Evolutionary conservation across 2,113 vertebrate species (phyloP), one percentile per base, ranked within the genome.

Genomic region (western clawed frog (Xenopus tropicalis)): DNA sequence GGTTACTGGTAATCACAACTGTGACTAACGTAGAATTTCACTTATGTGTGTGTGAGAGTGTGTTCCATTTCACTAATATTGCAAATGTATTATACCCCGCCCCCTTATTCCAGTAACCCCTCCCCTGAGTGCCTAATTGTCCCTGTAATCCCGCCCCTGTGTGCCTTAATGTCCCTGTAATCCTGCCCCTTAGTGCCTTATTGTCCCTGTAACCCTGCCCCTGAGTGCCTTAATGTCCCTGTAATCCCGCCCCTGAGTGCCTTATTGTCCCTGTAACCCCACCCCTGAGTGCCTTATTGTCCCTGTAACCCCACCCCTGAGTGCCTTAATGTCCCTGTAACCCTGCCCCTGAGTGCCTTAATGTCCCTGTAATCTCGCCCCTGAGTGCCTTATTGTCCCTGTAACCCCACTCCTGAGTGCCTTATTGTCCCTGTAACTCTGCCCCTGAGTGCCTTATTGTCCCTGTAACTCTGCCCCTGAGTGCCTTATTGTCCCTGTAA

Each of bases 201-300:
- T 59, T 70, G n/a, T n/a, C n/a, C 52, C 48, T 17, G 13, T 56
- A 61, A 43, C 56, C 56, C 14, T 11, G 13, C 56, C 37, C 57
- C 21, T 46, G 58, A 70, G 22, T 16, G 14, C 25, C 44, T 67
- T 51, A 14, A 13, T 21, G 19, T 43, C 42, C 42, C 29, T 21
- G 25, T 37, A 66, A 20, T 37, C 17, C 10, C n/a, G 21, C 44
- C n/a, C n/a, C n/a, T n/a, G n/a, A n/a, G n/a, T n/a, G n/a, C n/a
- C n/a, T n/a, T n/a, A n/a, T n/a, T n/a, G 48, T 68, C 54, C 52
- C 48, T 48, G 21, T 48, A 63, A 37, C 70, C 58, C 70, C 13
- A 19, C 70, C 61, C 70, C 70, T 54, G 46, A 62, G 46, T 17
- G 19, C 25, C 70, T 63, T 52, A 70, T 59, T 70, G n/a, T n/a